Evolutionary conservation across 2,888 invertebrate species (phyloP), one percentile per base, ranked within the genome.

Genomic region (Eretmocerus hayati): DNA sequence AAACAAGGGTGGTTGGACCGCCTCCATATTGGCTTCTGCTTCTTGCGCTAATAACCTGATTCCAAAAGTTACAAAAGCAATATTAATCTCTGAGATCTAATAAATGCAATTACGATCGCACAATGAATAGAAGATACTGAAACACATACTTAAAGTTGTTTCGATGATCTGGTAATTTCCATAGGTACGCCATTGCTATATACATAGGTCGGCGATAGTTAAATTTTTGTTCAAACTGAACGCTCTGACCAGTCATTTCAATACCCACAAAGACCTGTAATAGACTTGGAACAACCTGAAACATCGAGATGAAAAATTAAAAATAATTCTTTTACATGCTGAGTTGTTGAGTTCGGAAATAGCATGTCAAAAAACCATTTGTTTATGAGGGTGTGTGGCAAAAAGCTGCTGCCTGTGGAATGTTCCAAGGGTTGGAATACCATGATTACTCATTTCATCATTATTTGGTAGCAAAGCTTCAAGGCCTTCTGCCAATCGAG

Each of bases 181-280:
- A 95, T 38, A 95, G 74, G 72, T 88, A 93, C 67, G 92, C 87
- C 83, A 96, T 87, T 2, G 93, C 85, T 31, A 84, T 78, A 66
- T 96, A 95, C 93, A 96, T 95, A 2, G 95, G 95, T 33, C 91
- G 80, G 19, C 95, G 80, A 69, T 96, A 96, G 72, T 93, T 92
- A 71, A 96, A 96, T 74, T 95, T 96, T 71, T 95, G 92, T 67
- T 95, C 95, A 67, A 95, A 95, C 62, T 90, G 87, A 18, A 95
- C 94, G 64, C 87, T 90, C 68, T 94, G 90, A 0, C 95, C 95
- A 0, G 94, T 94, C 90, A 94, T 90, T 75, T 96, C 95, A 53
- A 96, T 96, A 56, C 90, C 88, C n/a, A 96, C 94, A 71, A 95
- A 96, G 8, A 96, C 93, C 65, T 90, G 83, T 47, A 95, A 73